Evolutionary conservation across 2,113 vertebrate species (phyloP), one percentile per base, ranked within the genome.

Genomic region (Muntiacus reevesi): DNA sequence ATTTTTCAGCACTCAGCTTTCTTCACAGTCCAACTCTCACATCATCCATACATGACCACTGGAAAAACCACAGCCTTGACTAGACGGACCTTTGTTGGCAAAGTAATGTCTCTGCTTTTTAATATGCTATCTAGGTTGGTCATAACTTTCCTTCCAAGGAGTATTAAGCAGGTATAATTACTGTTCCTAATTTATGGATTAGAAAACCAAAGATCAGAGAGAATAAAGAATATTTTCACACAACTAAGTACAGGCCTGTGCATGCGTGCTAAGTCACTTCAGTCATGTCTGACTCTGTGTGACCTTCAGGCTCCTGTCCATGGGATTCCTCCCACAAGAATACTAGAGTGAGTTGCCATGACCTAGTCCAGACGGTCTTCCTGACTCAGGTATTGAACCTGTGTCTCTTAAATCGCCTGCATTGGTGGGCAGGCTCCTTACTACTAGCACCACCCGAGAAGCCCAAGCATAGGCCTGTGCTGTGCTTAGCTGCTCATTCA

Each of bases 221-320:
- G 16, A 17, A 47, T 16, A 87, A 96, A 97, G 81, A 84, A 92
- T 1, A 13, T 84, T 94, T 92, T 93, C 57, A 64, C 4, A 79
- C 52, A 88, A 79, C 45, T 50, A 87, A 94, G 78, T 43, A 25
- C 71, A 43, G 23, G 71, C 36, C 36, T 76, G 40, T 14, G 71
- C 12, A 2, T 43, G 36, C 1, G 0, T 43, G 23, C 12, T 40
- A 40, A 71, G n/a, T 40, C 0, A 0, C 21, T 14, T 76, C 71
- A 43, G 36, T 43, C 71, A 43, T 76, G 40, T 43, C 36, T 1
- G 2, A 43, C 23, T 76, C 23, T 76, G 17, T 23, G 55, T 1
- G 36, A 76, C 71, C 71, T 43, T 43, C 71, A 74, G 36, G 71
- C 21, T 43, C 36, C 71, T 43, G 23, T 76, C 71, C 36, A 76